Percentiles rank a stretch among this genome's conserved stretches.
These are phyloP conservation scores for Erebia palarica DNA, from an alignment of 2,888 invertebrate genomes.

Conservation along the genomic window DNA sequence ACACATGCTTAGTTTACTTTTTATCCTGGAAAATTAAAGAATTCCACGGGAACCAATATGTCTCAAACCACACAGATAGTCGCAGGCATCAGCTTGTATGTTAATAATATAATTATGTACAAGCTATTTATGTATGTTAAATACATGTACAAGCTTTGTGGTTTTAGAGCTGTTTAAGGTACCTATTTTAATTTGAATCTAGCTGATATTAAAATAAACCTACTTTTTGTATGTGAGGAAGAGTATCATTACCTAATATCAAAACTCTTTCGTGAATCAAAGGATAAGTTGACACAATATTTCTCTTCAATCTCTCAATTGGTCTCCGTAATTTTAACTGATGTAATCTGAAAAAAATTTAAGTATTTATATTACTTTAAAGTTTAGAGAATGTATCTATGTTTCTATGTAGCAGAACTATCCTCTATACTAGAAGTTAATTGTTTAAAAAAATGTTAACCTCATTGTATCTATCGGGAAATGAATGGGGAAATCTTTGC, in stretches of 20 bases:
- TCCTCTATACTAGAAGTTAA: not conserved
- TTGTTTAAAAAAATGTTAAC: slow-evolving; percentile 34
- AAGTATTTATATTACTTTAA: not conserved
- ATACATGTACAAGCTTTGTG: no score
- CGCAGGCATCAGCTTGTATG: no score
- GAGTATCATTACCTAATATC: slow-evolving; percentile 81
- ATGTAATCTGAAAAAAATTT: slow-evolving; percentile 58
- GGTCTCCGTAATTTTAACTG: slow-evolving; percentile 59
- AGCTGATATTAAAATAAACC: not conserved
- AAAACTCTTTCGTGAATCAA: slow-evolving; percentile 86
- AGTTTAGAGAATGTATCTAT: not conserved
- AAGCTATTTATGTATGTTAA: no score
- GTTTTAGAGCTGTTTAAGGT: not conserved
- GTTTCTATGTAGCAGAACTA: no score
- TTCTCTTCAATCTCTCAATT: slow-evolving; percentile 61
- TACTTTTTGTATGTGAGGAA: slow-evolving; percentile 85
- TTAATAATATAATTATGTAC: no score
- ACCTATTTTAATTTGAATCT: not conserved
- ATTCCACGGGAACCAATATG: no score
- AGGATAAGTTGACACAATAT: slow-evolving; percentile 84
- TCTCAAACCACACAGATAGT: no score
- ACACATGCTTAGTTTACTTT: no score
- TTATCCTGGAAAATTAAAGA: no score
- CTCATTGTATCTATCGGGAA: slow-evolving; percentile 57
- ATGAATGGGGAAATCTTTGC: slow-evolving; percentile 51